These are phyloP conservation scores for Epinephelus lanceolatus DNA, from an alignment of 2,113 vertebrate genomes.

Conservation along the genomic window DNA sequence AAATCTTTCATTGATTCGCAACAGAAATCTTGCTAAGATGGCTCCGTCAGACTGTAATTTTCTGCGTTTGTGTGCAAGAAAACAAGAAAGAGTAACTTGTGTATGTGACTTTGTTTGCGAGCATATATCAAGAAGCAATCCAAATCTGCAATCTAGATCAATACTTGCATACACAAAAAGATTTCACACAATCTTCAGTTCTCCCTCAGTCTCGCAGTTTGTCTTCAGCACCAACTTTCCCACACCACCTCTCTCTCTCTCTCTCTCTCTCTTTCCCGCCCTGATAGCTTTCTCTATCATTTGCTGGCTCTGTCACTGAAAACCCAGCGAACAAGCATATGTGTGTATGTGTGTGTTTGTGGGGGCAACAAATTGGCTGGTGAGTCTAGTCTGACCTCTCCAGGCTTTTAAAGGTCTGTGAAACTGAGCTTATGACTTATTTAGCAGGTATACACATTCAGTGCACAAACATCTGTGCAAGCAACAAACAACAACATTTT, in stretches of 20 bases:
- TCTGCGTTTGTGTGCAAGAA: not conserved
- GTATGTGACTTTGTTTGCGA: slow-evolving; percentile 12
- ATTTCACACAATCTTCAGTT: slow-evolving; percentile 24
- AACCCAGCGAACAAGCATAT: slow-evolving; percentile 16
- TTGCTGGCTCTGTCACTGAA: slow-evolving; percentile 30
- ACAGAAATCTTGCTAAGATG: slow-evolving; percentile 8
- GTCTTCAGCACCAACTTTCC: slow-evolving; percentile 24
- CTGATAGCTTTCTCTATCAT: slow-evolving; percentile 40
- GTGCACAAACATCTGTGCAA: not conserved
- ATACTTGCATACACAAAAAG: slow-evolving; percentile 19
- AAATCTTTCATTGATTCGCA: slow-evolving; percentile 35
- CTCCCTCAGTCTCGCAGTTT: slow-evolving; percentile 1
- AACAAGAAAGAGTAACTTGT: not conserved
- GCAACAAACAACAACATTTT: not conserved
- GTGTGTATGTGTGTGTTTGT: slow-evolving; percentile 10
- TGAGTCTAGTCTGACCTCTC: slow-evolving; percentile 18
- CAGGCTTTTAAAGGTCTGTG: slow-evolving; percentile 19
- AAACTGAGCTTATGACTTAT: slow-evolving; percentile 20
- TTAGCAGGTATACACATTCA: not conserved
- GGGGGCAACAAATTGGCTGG: slow-evolving; percentile 29
- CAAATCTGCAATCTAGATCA: slow-evolving; percentile 50
- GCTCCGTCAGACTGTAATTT: slow-evolving; percentile 1
- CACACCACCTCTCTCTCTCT: slow-evolving; percentile 23
- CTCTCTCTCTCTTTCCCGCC: slow-evolving; percentile 19
- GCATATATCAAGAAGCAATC: slow-evolving; percentile 30